phyloP scores from a whole-genome alignment of 2,888 invertebrate genomes.

The Cryptus viduatorius region DNA sequence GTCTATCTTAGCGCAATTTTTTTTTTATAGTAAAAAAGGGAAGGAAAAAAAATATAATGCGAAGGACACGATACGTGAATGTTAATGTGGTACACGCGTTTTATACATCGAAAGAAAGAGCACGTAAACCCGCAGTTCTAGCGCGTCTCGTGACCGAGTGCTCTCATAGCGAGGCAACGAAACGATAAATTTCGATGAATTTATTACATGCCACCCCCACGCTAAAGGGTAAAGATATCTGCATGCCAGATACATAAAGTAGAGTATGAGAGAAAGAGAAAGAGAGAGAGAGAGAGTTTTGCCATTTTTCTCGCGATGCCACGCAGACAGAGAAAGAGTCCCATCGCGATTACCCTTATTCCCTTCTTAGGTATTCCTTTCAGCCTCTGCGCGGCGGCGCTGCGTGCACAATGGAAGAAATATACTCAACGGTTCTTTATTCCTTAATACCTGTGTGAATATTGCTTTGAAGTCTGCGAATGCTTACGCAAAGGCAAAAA shows the following conservation, averaged over 20 bases:
- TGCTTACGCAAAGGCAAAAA: conserved; percentile 10
- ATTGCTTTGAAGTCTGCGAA: conserved; percentile 8
- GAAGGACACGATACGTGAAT: conserved; percentile 28
- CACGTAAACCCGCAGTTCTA: conserved; percentile 14
- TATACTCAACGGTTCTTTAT: not conserved
- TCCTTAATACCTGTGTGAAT: conserved; percentile 1
- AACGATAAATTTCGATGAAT: conserved; percentile 70
- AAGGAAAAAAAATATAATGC: not conserved
- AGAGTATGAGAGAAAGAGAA: too few relatives aligned
- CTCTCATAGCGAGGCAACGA: conserved; percentile 60
- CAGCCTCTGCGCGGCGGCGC: not conserved
- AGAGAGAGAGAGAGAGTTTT: conserved; percentile 2
- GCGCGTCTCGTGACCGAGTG: conserved; percentile 56
- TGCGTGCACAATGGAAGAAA: conserved; percentile 7
- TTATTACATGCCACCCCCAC: conserved; percentile 63
- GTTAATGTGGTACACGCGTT: not conserved
- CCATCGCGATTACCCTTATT: not conserved
- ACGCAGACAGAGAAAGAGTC: not conserved
- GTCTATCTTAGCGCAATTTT: conserved; percentile 6
- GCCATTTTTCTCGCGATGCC: conserved; percentile 5
- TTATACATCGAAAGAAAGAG: conserved; percentile 1
- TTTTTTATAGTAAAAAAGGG: conserved; percentile 8
- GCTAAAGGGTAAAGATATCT: conserved; percentile 51
- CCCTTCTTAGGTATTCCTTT: conserved; percentile 11
- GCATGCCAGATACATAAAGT: conserved; percentile 40